A percentile compares a stretch with the other conserved stretches of the same genome.
Evolutionary conservation across 1,140 invertebrate genomes (phyloP).

Genomic region (Nymphalis io): DNA sequence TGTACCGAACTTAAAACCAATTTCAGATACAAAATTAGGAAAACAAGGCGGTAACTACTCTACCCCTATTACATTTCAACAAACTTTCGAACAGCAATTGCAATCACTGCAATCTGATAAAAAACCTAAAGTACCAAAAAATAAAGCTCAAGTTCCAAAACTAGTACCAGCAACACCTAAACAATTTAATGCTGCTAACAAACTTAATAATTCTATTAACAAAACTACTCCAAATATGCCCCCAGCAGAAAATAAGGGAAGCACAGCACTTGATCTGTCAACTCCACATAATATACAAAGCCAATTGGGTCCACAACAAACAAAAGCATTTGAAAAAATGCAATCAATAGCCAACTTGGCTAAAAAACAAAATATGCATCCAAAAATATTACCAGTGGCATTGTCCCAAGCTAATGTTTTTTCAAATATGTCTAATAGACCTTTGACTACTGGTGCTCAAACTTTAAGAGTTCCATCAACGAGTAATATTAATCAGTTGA

Average conservation of each 20-base stretch:
- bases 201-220: slow-evolving; percentile 53
- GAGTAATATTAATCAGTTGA: slow-evolving; percentile 59
- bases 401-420: slow-evolving; percentile 58
- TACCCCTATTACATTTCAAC: slow-evolving; percentile 77
- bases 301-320: slow-evolving; percentile 73
- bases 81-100: slow-evolving; percentile 78
- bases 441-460: slow-evolving; percentile 45
- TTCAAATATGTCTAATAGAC: slow-evolving; percentile 56
- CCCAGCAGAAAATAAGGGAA: slow-evolving; percentile 60
- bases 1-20: slow-evolving; percentile 79
- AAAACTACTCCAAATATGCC: slow-evolving; percentile 38
- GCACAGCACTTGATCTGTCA: slow-evolving; percentile 74
- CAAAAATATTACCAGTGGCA: slow-evolving; percentile 55
- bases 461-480: slow-evolving; percentile 62
- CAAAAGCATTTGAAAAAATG: slow-evolving; percentile 78
- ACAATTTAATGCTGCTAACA: slow-evolving; percentile 63
- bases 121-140: slow-evolving; percentile 72
- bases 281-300: slow-evolving; percentile 74
- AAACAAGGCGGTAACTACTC: slow-evolving; percentile 68
- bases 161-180: slow-evolving; percentile 69
- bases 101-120: slow-evolving; percentile 72
- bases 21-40: slow-evolving; percentile 73
- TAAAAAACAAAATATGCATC: slow-evolving; percentile 71
- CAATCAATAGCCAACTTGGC: slow-evolving; percentile 79
- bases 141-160: slow-evolving; percentile 75